Evolutionary conservation across 2,888 invertebrate species (phyloP), one percentile per base, ranked within the genome.

Genomic region (Orchesella flavescens): DNA sequence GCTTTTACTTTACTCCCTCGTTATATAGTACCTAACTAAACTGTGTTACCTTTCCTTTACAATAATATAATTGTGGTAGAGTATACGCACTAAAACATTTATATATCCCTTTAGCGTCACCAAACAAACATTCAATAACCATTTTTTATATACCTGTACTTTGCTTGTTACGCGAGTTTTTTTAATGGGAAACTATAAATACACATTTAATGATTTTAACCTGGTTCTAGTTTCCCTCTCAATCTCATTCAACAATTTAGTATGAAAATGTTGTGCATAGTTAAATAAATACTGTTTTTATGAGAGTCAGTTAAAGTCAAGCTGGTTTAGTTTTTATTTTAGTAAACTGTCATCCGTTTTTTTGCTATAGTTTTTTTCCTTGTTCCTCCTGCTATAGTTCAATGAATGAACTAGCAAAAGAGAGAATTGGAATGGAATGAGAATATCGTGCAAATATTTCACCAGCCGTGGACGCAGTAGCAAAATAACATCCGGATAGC

Each of bases 151-250:
- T 10, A 55, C 17, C 3, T 57, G 1, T 57, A 4, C 13, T 21
- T 15, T 17, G 34, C 34, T 57, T 21, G 57, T 57, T 57, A 19
- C n/a, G 57, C 3, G 49, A 49, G 12, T 15, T 49, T 12, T n/a
- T 49, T 9, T 12, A 44, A 15, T 49, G 49, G 15, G n/a, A 15
- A n/a, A 10, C 49, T 34, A 34, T 34, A 34, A 34, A 65, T 34
- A 66, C 43, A 46, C 17, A 24, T 72, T 63, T 80, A 81, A 81
- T 75, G 68, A 49, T 44, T 81, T 81, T 81, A 75, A 81, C 80
- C 74, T 81, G 81, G 63, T 69, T 81, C 73, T 79, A 59, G 34
- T 34, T 34, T 34, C 34, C 34, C 34, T 34, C 34, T 34, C 34
- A 7, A 24, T n/a, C 23, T 65, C 65, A 24, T 4, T 65, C 53